Conservation (phyloP, 2,797 vertebrate species). For the Valencia hispanica region DNA sequence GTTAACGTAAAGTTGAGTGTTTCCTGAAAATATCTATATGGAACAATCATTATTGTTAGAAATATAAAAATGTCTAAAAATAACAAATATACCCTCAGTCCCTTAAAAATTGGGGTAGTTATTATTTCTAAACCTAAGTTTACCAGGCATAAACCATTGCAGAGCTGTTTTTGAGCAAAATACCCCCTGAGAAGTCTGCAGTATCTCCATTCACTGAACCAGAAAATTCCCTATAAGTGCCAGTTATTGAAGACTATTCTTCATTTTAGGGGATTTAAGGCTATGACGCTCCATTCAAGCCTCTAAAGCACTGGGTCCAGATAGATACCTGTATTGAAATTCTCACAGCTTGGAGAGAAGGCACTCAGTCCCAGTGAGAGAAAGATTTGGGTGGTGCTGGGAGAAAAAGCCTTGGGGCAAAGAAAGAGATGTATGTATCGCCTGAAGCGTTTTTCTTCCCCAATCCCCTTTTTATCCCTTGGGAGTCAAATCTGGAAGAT, state of each 20-base stretch:
- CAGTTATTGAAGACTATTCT: slow-evolving; percentile 44
- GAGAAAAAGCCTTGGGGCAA: slow-evolving; percentile 33
- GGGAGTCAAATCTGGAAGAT: slow-evolving; percentile 63
- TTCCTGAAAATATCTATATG: not conserved
- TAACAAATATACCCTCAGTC: not conserved
- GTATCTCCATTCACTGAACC: slow-evolving; percentile 37
- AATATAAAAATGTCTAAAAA: not conserved
- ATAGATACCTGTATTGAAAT: slow-evolving; percentile 63
- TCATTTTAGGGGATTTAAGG: slow-evolving; percentile 23
- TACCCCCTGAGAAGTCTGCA: slow-evolving; percentile 15
- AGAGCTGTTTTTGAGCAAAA: slow-evolving; percentile 23
- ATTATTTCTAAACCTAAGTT: not conserved
- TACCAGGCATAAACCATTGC: slow-evolving; percentile 20
- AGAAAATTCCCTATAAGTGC: slow-evolving; percentile 49
- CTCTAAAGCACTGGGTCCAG: slow-evolving; percentile 45
- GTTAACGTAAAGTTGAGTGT: not conserved
- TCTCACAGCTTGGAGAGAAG: slow-evolving; percentile 50
- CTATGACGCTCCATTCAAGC: slow-evolving; percentile 37
- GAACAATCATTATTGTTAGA: not conserved
- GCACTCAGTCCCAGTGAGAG: slow-evolving; percentile 37
- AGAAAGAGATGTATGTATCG: slow-evolving; percentile 58
- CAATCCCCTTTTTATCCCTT: slow-evolving; percentile 63
- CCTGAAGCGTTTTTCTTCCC: slow-evolving; percentile 51
- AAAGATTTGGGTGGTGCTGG: slow-evolving; percentile 29
- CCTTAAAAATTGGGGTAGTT: not conserved